Conservation (phyloP, 2,888 invertebrate species). For the Ferdinandea cuprea region DNA sequence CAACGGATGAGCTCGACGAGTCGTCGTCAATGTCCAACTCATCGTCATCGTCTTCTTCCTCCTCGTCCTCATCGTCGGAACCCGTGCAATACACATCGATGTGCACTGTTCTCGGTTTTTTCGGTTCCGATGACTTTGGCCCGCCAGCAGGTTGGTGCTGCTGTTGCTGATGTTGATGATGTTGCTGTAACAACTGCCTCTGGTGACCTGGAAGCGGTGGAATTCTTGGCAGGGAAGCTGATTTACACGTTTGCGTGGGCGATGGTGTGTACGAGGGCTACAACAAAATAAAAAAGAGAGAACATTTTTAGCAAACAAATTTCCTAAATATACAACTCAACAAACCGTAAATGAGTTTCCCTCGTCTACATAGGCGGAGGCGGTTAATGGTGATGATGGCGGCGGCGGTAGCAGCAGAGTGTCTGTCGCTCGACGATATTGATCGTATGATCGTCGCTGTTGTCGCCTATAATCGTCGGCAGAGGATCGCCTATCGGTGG, state of each 20-base stretch:
- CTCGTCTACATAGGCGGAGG: conserved; percentile 79
- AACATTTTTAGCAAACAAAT: neutral
- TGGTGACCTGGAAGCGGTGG: conserved; percentile 77
- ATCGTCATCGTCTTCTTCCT: conserved; percentile 80
- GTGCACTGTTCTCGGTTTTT: conserved; percentile 87
- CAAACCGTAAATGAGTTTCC: conserved; percentile 82
- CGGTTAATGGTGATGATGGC: conserved; percentile 66
- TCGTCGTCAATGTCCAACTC: conserved; percentile 76
- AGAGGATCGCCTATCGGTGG: conserved; percentile 75
- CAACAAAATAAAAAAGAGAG: too few species aligned
- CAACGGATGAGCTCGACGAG: conserved; percentile 78
- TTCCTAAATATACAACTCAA: neutral
- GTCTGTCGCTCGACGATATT: conserved; percentile 80
- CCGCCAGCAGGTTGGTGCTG: conserved; percentile 69
- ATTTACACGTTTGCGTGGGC: conserved; percentile 79
- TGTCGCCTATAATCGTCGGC: conserved; percentile 66
- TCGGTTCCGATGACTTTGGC: conserved; percentile 77
- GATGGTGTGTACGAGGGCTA: conserved; percentile 76
- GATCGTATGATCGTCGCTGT: conserved; percentile 77
- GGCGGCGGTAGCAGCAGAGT: conserved; percentile 76
- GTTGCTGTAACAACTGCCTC: conserved; percentile 63
- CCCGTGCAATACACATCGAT: conserved; percentile 91
- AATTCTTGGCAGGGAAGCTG: conserved; percentile 80
- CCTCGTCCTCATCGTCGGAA: conserved; percentile 83
- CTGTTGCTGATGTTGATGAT: conserved; percentile 64